Evolutionary conservation across 2,888 invertebrate species (phyloP).

Genomic region (Tenthredo livida): DNA sequence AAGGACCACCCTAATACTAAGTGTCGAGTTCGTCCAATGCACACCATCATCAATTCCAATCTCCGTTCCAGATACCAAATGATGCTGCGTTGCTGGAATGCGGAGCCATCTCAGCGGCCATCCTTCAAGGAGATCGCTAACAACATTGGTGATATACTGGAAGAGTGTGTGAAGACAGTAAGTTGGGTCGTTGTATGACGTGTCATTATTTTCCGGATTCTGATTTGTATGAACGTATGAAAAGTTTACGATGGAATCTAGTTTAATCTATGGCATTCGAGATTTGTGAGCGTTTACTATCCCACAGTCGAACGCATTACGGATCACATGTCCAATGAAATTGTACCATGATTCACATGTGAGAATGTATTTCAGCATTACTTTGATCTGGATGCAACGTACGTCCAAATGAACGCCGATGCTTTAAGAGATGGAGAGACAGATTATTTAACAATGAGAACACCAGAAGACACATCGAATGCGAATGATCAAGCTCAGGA

Average conservation of each 20-base stretch:
- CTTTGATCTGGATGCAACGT: slow-evolving; percentile 90
- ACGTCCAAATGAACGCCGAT: slow-evolving; percentile 83
- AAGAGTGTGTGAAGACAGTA: slow-evolving; percentile 87
- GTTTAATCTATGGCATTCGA: background rate
- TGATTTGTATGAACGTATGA: background rate
- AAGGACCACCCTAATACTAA: too few species aligned
- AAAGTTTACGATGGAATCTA: background rate
- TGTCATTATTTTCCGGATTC: background rate
- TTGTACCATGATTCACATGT: background rate
- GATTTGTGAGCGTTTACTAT: background rate
- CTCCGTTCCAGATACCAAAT: slow-evolving; percentile 81
- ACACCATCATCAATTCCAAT: background rate
- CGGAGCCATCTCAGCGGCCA: slow-evolving; percentile 86
- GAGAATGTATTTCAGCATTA: slow-evolving; percentile 84
- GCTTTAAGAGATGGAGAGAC: slow-evolving; percentile 72
- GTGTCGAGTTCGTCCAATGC: background rate
- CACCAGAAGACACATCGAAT: too few species aligned
- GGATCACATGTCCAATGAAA: background rate
- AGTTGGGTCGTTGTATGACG: slow-evolving; percentile 66
- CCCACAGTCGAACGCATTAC: background rate
- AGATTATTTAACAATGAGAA: too few species aligned
- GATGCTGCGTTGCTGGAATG: slow-evolving; percentile 91
- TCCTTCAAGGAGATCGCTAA: slow-evolving; percentile 87
- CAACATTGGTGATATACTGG: slow-evolving; percentile 87
- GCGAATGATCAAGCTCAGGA: background rate